phyloP scores from a whole-genome alignment of 2,113 vertebrate genomes.

The Heterocephalus glaber region DNA sequence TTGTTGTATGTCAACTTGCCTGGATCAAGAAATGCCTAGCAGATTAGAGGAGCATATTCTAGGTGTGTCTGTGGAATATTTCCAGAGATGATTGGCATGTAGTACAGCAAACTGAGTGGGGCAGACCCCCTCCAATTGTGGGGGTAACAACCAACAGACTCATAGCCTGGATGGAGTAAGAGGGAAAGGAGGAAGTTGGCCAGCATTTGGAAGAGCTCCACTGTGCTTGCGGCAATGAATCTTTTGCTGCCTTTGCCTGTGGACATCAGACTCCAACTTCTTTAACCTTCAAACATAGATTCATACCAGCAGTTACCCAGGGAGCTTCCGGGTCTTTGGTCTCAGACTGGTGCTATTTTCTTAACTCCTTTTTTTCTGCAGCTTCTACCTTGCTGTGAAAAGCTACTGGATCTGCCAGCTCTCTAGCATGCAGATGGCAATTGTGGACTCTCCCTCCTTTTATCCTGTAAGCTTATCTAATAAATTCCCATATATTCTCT shows the following conservation, averaged over 20 bases:
- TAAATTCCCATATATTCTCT: neutral
- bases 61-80: neutral
- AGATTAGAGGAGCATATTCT: neutral
- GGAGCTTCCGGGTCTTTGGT: neutral
- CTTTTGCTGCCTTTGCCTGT: neutral
- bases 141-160: neutral
- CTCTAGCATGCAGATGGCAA: neutral
- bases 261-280: neutral
- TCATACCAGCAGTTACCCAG: neutral
- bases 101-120: neutral
- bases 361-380: neutral
- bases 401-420: neutral
- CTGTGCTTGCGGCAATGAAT: neutral
- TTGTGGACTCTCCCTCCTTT: neutral
- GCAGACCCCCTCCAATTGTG: neutral
- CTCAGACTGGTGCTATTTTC: neutral
- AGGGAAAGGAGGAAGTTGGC: neutral
- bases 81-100: neutral
- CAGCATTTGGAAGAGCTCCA: neutral
- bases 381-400: neutral
- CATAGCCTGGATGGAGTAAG: neutral
- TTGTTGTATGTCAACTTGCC: neutral
- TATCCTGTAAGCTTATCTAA: neutral
- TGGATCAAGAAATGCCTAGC: neutral
- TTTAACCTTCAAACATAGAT: neutral